Base-by-base conservation (phyloP, 2,888 invertebrate genomes). In the Parochlus steinenii region DNA sequence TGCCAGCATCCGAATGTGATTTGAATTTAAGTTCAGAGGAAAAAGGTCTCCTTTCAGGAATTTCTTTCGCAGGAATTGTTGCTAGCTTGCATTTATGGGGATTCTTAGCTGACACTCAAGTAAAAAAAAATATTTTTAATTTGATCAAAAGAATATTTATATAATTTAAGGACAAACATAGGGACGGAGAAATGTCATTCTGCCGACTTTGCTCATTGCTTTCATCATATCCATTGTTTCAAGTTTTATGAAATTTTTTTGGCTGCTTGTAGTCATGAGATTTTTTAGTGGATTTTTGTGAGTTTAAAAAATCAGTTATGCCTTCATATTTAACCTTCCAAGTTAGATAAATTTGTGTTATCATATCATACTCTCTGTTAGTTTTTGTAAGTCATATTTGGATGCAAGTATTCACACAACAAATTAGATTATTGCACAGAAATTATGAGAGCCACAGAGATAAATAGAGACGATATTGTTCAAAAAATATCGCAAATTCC, bases 21-120 rank as follows among this genome's bases (percentile, higher is more conserved):
- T 49, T 61, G 15, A 43, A 50, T 11, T 46, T 61, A 43, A 48
- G 50, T 5, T 55, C 56, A 3, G 45, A 47, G 18, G 51, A 58
- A 38, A 57, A 56, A 30, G 61, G 61, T 8, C 49, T 55, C 33
- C 48, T 61, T 28, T 54, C 53, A 40, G 57, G 57, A 11, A 50
- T 54, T 18, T 54, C 56, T 5, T 56, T 59, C 46, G 48, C 54
- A 20, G 61, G 61, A 45, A 64, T 66, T 44, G 61, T 68, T 24
- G 46, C 59, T 4, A 63, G 64, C 31, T 67, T 67, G 2, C 63
- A 66, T 48, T 46, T 67, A 28, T 68, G 67, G 67, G 69, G 69
- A 6, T 64, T 62, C 44, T 43, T 67, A 24, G 67, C 66, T 0
- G 68, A 69, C 42, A 63, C 63, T 5, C 55, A 51, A n/a, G n/a